A percentile compares a stretch with the other conserved stretches of the same genome.
Conservation (phyloP, 2,113 vertebrate genomes). For the Euleptes europaea region DNA sequence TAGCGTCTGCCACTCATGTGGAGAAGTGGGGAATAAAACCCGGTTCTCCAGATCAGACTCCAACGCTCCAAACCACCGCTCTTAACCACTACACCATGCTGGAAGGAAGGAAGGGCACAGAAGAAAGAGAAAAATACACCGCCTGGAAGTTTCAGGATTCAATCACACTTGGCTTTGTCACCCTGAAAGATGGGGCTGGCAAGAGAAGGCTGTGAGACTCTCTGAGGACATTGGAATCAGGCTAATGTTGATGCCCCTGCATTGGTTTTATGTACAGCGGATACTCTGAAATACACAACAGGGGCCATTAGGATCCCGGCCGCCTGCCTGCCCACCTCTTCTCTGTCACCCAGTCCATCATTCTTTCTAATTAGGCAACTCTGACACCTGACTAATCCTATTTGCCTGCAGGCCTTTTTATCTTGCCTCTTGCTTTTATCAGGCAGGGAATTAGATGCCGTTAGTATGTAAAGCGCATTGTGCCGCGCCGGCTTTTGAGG, state of each 20-base stretch:
- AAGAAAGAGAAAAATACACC: background rate
- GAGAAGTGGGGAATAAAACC: too few species aligned
- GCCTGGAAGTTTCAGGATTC: fast-evolving
- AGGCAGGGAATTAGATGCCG: conserved; percentile 57
- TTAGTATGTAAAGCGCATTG: conserved; percentile 56
- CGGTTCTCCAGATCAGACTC: too few species aligned
- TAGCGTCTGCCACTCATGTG: too few species aligned
- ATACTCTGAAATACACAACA: conserved; percentile 10
- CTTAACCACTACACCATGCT: too few species aligned
- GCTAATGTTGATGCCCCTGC: background rate
- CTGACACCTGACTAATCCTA: conserved; percentile 72
- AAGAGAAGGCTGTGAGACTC: background rate
- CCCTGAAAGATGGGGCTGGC: fast-evolving
- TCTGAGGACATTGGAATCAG: background rate
- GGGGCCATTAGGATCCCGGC: conserved; percentile 10
- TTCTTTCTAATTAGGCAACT: conserved; percentile 74
- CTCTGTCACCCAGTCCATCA: conserved; percentile 62
- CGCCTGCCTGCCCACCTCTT: conserved; percentile 2
- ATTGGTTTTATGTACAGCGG: background rate
- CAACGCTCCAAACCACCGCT: too few species aligned
- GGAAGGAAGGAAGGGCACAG: too few species aligned
- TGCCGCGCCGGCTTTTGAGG: conserved; percentile 23
- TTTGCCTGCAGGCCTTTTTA: conserved; percentile 71
- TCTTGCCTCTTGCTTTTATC: conserved; percentile 68
- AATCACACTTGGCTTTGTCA: background rate